Percentiles rank a stretch among this genome's conserved stretches.
Conservation (phyloP, 2,113 vertebrate species). For the Burhinus oedicnemus region DNA sequence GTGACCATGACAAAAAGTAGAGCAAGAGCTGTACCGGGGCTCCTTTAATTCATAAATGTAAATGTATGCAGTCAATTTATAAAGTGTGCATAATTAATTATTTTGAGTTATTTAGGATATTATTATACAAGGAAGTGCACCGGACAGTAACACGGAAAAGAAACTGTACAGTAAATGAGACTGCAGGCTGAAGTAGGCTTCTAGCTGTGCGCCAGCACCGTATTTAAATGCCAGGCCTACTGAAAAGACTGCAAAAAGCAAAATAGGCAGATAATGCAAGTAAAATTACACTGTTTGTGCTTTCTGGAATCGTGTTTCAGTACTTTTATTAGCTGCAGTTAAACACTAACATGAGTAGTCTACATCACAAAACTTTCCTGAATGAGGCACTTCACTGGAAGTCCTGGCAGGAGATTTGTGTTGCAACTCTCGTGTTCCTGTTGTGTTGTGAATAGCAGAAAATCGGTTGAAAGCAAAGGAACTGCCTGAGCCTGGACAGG, state of each 20-base stretch:
- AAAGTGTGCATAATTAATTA: neutral
- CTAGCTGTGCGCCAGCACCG: neutral
- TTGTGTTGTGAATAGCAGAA: neutral
- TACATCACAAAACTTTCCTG: neutral
- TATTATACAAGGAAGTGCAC: neutral
- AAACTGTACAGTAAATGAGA: neutral
- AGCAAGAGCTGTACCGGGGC: neutral
- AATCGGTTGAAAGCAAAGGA: neutral
- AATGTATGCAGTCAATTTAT: neutral
- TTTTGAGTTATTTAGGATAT: neutral
- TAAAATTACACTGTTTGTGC: rapidly evolving
- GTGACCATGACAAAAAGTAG: neutral
- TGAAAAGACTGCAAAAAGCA: neutral
- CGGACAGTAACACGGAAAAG: neutral
- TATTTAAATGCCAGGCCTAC: neutral
- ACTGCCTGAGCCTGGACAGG: neutral
- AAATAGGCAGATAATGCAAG: neutral
- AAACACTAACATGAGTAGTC: neutral
- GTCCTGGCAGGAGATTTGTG: neutral
- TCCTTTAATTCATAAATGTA: neutral
- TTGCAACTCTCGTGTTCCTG: neutral
- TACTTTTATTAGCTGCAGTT: neutral
- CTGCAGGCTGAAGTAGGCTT: neutral
- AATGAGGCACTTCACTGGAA: neutral
- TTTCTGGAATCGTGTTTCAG: neutral